Conservation (phyloP, 2,113 vertebrate genomes). For the Callithrix jacchus region DNA sequence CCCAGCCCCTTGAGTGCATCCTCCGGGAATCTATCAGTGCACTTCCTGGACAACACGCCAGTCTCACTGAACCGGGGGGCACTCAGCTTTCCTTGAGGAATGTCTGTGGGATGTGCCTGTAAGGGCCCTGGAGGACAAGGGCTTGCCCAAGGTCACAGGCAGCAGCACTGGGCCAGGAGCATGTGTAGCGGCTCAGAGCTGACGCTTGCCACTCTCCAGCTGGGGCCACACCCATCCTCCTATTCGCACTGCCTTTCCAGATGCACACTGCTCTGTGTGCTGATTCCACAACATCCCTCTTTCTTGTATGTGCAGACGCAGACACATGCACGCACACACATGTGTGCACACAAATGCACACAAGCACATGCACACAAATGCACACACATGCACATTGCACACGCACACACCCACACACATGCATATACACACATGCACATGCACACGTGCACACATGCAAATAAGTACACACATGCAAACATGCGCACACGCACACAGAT, state of each 20-base stretch:
- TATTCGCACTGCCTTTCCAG: rapidly evolving
- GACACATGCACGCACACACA: rapidly evolving
- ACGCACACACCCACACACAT: no score
- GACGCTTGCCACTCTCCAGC: rapidly evolving
- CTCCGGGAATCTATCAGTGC: neutral
- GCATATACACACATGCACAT: no score
- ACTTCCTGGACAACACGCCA: rapidly evolving
- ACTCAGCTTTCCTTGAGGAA: neutral
- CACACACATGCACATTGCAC: no score
- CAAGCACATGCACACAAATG: no score
- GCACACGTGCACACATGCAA: no score
- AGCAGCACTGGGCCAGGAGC: rapidly evolving
- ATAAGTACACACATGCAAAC: no score
- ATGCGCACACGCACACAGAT: rapidly evolving
- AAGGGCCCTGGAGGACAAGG: rapidly evolving
- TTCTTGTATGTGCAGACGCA: no score
- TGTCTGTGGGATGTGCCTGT: rapidly evolving
- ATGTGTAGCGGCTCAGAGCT: rapidly evolving
- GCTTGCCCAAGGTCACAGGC: neutral
- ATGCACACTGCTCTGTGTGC: rapidly evolving
- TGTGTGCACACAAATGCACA: no score
- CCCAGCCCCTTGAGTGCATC: neutral
- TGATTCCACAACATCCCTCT: rapidly evolving
- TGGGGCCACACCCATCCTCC: rapidly evolving
- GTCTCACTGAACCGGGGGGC: rapidly evolving